A percentile compares a stretch with the other conserved stretches of the same genome.
Conservation (phyloP, 2,797 vertebrate species). For the Heliangelus exortis region DNA sequence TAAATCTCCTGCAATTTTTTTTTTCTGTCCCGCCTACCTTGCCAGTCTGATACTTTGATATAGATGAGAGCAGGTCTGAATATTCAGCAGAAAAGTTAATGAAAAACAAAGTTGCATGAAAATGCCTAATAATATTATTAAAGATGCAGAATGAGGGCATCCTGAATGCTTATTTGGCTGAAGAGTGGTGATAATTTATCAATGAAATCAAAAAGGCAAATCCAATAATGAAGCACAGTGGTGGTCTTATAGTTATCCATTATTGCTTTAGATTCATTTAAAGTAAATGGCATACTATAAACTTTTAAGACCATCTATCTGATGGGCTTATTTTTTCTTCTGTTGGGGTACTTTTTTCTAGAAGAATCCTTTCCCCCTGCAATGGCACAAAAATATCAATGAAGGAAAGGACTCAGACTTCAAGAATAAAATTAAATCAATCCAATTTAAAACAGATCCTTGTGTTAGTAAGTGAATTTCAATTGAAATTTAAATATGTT, state of each 20-base stretch:
- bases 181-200: background rate
- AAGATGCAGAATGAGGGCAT: background rate
- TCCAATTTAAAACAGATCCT: background rate
- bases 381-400: background rate
- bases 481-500: background rate
- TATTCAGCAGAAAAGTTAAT: background rate
- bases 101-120: background rate
- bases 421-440: background rate
- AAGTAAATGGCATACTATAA: background rate
- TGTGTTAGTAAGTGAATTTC: background rate
- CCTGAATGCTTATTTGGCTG: background rate
- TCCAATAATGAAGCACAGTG: accelerated
- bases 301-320: background rate
- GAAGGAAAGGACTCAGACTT: background rate
- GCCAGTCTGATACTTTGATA: background rate
- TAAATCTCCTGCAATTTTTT: background rate
- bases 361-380: background rate
- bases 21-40: background rate
- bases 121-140: background rate
- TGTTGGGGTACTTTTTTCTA: background rate
- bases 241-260: background rate
- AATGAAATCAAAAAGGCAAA: background rate
- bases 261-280: background rate
- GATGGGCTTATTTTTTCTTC: background rate
- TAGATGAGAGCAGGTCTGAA: background rate